Evolutionary conservation across 2,797 vertebrate species (phyloP).

Genomic region (Semotilus atromaculatus): DNA sequence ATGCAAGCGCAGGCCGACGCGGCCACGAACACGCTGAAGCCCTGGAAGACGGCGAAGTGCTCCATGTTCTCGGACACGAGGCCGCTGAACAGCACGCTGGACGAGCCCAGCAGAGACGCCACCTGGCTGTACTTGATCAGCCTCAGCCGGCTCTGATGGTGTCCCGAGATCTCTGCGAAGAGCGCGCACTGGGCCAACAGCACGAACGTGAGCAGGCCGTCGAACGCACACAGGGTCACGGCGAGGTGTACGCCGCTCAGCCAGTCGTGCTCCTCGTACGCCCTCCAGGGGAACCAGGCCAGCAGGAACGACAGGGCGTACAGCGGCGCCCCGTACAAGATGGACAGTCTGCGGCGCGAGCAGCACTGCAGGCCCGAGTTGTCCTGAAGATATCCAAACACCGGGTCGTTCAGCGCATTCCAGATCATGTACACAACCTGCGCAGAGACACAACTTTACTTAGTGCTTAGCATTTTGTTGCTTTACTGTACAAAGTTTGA

Average conservation of each 20-base stretch:
- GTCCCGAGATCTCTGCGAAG: constrained; percentile 84
- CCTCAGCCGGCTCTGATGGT: constrained; percentile 79
- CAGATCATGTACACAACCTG: constrained; percentile 92
- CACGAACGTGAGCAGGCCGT: constrained; percentile 85
- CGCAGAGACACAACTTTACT: constrained; percentile 19
- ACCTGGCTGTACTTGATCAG: constrained; percentile 88
- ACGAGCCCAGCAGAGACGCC: constrained; percentile 83
- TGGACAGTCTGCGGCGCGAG: constrained; percentile 78
- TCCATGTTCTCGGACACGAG: constrained; percentile 88
- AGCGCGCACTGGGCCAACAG: constrained; percentile 86
- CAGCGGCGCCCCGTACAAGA: constrained; percentile 83
- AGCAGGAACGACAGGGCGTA: constrained; percentile 88
- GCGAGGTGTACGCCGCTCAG: constrained; percentile 85
- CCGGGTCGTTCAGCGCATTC: constrained; percentile 89
- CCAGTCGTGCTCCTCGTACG: constrained; percentile 84
- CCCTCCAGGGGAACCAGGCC: constrained; percentile 92
- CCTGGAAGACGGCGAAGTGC: constrained; percentile 82
- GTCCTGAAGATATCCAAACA: constrained; percentile 89
- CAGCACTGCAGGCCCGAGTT: constrained; percentile 79
- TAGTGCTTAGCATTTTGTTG: background rate
- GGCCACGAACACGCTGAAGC: constrained; percentile 74
- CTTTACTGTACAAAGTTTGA: background rate
- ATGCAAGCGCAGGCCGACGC: constrained; percentile 81
- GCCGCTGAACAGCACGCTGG: constrained; percentile 87
- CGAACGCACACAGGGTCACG: constrained; percentile 84